phyloP scores from a whole-genome alignment of 92 coral and sea anemone genomes.

The Galaxea fascicularis region DNA sequence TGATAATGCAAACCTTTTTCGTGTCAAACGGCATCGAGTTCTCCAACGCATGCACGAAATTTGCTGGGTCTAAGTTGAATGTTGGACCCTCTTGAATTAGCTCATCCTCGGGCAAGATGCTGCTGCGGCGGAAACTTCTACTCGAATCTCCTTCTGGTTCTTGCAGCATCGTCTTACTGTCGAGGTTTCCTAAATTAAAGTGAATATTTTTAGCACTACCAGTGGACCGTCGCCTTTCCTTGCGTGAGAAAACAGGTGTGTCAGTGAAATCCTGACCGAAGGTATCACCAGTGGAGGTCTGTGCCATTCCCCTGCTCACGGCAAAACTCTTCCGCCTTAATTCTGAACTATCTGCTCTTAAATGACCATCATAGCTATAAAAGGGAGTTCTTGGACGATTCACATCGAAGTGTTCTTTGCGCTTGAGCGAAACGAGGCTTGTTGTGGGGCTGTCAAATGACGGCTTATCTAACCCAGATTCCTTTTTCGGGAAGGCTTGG shows the following conservation, averaged over 20 bases:
- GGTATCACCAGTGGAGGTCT: background rate
- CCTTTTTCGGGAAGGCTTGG: constrained; percentile 65
- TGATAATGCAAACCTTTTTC: constrained; percentile 82
- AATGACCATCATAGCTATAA: constrained; percentile 28
- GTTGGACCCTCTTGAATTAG: background rate
- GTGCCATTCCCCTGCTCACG: background rate
- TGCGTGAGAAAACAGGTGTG: background rate
- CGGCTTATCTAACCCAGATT: background rate
- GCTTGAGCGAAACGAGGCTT: constrained; percentile 12
- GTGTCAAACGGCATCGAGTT: constrained; percentile 84
- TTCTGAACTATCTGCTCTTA: background rate
- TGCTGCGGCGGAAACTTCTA: constrained; percentile 29
- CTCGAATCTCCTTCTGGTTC: constrained; percentile 1
- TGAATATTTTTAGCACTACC: constrained; percentile 34
- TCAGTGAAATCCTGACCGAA: background rate
- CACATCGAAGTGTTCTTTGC: constrained; percentile 9
- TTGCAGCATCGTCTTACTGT: background rate
- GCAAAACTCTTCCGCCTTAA: constrained; percentile 8
- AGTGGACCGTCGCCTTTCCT: constrained; percentile 45
- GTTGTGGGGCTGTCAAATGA: constrained; percentile 1
- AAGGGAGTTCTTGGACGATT: constrained; percentile 59
- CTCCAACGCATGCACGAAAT: constrained; percentile 74
- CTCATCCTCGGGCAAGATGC: constrained; percentile 29
- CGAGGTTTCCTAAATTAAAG: background rate
- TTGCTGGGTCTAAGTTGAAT: constrained; percentile 54